Conservation (phyloP, 2,888 invertebrate genomes). For the Ennomos quercinarius region DNA sequence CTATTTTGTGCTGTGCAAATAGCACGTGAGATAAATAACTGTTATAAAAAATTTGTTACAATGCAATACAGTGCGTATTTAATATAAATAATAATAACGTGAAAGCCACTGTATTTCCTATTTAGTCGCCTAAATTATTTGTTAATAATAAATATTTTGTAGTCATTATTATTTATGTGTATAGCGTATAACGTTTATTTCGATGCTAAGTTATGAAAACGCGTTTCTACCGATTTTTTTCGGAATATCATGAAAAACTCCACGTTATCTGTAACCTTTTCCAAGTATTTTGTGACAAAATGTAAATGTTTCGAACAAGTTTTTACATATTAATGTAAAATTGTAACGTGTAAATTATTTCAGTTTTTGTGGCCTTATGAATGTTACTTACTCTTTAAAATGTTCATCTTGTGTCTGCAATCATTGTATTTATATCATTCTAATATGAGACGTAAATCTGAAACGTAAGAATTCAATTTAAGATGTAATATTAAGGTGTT, state of each 20-base stretch:
- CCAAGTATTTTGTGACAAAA: conserved; percentile 23
- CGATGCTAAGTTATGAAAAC: conserved; percentile 38
- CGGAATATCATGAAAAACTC: conserved; percentile 22
- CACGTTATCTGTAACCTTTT: conserved; percentile 30
- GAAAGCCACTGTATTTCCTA: conserved; percentile 39
- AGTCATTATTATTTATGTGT: conserved; percentile 51
- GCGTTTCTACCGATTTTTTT: conserved; percentile 23
- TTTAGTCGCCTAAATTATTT: conserved; percentile 43
- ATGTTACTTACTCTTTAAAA: conserved; percentile 42
- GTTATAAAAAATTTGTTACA: conserved; percentile 22
- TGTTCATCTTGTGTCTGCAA: conserved; percentile 41
- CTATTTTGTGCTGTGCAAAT: conserved; percentile 18
- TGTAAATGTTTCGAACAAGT: conserved; percentile 35
- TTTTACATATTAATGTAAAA: conserved; percentile 35
- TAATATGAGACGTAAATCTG: conserved; percentile 13
- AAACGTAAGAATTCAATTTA: conserved; percentile 21
- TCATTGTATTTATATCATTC: conserved; percentile 12
- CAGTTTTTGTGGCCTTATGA: conserved; percentile 55
- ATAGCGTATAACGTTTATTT: conserved; percentile 62
- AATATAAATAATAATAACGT: conserved; percentile 26
- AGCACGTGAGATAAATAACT: conserved; percentile 28
- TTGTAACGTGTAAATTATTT: conserved; percentile 42
- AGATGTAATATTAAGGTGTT: conserved; percentile 11
- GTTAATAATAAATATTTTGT: conserved; percentile 39
- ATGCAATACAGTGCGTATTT: conserved; percentile 26